Base-by-base conservation (phyloP, 1,140 invertebrate genomes). In the Chymomyza costata region DNA sequence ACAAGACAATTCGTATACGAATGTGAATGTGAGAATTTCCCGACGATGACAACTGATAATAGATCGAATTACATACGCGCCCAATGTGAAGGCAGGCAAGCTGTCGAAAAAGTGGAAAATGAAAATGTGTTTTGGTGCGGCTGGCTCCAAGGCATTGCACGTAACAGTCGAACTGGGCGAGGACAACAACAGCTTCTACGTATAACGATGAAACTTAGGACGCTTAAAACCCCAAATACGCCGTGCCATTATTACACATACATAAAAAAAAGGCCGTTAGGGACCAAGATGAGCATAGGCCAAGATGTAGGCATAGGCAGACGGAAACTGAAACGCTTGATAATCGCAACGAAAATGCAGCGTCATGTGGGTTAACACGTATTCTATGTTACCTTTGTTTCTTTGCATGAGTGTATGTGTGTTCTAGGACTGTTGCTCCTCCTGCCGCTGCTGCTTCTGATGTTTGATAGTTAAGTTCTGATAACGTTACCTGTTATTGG, bases 21-120 rank as follows among this genome's bases (percentile, higher is more conserved):
- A 68, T 60, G 50, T 51, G 67, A 80, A 80, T 80, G 68, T 80
- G 74, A 61, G 74, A 80, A 81, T 80, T 80, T 81, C 50, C 48
- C 64, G 64, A 80, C 74, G 65, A 80, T 68, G 73, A 80, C 73
- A 80, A 80, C 68, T 80, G 74, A 80, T 80, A 80, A 80, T 73
- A 80, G 73, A 80, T 80, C 73, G 73, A 80, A 81, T 80, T 80
- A 68, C 65, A 64, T 39, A 52, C 51, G 64, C 45, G 50, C 41
- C 45, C 34, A 34, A 30, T 5, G 18, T n/a, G 30, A 17, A 10
- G 15, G 10, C 0, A 7, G 17, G 6, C 3, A 40, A 2, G 28
- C 18, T 1, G n/a, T 8, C 2, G 14, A n/a, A 11, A 41, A 18
- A 16, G 43, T 60, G 51, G 32, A 55, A 60, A 60, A 55, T 51